Evolutionary conservation across 2,888 invertebrate species (phyloP).

Genomic region (Noctua janthe): DNA sequence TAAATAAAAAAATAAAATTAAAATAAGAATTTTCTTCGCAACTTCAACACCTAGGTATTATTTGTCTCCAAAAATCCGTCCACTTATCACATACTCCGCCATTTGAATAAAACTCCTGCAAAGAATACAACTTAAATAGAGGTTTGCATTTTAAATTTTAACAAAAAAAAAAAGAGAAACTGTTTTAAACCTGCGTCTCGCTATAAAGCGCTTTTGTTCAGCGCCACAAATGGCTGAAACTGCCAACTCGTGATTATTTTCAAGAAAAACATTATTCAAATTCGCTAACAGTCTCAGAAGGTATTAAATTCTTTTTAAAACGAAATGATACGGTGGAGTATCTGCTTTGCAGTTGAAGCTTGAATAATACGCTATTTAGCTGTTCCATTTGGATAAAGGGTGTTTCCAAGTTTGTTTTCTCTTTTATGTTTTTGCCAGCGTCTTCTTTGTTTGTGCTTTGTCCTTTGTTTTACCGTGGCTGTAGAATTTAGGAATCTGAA

Average conservation of each 20-base stretch:
- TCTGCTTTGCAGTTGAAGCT: constrained; percentile 54
- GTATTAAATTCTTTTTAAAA: constrained; percentile 70
- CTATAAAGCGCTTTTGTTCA: constrained; percentile 65
- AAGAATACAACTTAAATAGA: constrained; percentile 65
- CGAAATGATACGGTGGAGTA: constrained; percentile 64
- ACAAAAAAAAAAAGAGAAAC: constrained; percentile 55
- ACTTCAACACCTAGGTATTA: background rate
- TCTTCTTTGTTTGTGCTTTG: constrained; percentile 17
- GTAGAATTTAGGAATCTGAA: background rate
- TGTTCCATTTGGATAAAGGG: constrained; percentile 49
- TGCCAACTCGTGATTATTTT: constrained; percentile 75
- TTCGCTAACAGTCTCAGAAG: constrained; percentile 69
- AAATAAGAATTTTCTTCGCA: background rate
- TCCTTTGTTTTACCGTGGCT: background rate
- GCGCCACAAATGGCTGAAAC: constrained; percentile 70
- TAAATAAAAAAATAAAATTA: too few species aligned
- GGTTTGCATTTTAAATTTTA: constrained; percentile 65
- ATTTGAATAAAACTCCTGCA: constrained; percentile 60
- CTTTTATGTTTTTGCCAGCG: constrained; percentile 1
- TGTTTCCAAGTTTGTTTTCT: constrained; percentile 29
- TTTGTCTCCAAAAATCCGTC: constrained; percentile 28
- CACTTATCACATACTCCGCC: constrained; percentile 51
- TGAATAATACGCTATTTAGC: constrained; percentile 59
- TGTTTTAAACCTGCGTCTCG: constrained; percentile 61
- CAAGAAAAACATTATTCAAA: constrained; percentile 76